phyloP scores from a whole-genome alignment of 2,888 invertebrate genomes.

The Andrena bicolor region DNA sequence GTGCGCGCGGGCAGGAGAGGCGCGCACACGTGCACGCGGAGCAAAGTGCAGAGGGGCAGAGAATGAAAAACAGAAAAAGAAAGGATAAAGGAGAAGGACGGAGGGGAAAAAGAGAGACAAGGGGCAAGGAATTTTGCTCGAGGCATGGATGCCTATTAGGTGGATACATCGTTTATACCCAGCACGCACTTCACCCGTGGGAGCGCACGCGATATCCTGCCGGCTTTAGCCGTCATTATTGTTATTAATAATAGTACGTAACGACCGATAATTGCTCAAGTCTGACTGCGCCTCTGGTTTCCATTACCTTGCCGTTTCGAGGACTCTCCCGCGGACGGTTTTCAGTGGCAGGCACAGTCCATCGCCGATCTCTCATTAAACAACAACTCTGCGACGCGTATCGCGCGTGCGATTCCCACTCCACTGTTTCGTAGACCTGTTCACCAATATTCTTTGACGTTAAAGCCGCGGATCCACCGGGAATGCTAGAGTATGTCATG shows the following conservation, averaged over 20 bases:
- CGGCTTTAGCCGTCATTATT: conserved; percentile 81
- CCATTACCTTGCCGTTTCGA: conserved; percentile 73
- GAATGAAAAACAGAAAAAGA: conserved; percentile 17
- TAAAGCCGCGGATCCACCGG: too few relatives aligned
- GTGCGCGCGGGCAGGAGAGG: conserved; percentile 22
- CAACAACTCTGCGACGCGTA: background rate
- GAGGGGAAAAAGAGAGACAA: conserved; percentile 47
- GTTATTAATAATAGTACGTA: conserved; percentile 83
- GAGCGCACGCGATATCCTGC: conserved; percentile 83
- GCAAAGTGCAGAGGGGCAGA: conserved; percentile 47
- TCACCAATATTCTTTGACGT: background rate
- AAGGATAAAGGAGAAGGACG: conserved; percentile 19
- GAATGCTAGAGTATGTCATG: too few relatives aligned
- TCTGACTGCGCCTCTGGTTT: conserved; percentile 83
- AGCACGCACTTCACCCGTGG: conserved; percentile 84
- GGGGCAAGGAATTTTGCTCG: conserved; percentile 80
- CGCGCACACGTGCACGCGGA: conserved; percentile 32
- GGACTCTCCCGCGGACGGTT: conserved; percentile 11
- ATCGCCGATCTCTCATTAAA: background rate
- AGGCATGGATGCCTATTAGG: conserved; percentile 83
- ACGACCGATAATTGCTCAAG: conserved; percentile 84
- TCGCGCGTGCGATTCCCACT: background rate
- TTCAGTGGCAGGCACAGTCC: background rate
- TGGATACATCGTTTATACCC: conserved; percentile 82
- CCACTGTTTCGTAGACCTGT: background rate